Conservation (phyloP, 2,113 vertebrate species). For the Colistium nudipinnis region DNA sequence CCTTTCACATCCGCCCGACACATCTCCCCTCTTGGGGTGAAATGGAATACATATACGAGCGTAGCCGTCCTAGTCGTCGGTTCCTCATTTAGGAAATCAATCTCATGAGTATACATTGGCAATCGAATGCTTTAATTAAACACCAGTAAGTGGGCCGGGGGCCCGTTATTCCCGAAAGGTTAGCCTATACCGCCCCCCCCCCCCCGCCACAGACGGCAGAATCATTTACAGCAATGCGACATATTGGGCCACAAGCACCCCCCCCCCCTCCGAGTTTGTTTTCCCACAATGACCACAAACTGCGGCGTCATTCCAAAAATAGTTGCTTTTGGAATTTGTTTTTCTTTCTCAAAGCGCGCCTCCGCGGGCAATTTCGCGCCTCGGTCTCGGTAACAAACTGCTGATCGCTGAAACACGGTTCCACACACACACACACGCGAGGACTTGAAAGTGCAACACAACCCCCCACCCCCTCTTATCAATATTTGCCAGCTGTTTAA, state of each 20-base stretch:
- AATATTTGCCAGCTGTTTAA: slow-evolving; percentile 71
- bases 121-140: slow-evolving; percentile 65
- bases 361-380: slow-evolving; percentile 57
- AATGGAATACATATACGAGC: slow-evolving; percentile 24
- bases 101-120: slow-evolving; percentile 70
- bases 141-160: slow-evolving; percentile 41
- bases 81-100: slow-evolving; percentile 53
- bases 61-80: slow-evolving; percentile 30
- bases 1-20: neutral
- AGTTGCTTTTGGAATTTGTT: too few relatives aligned
- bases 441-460: slow-evolving; percentile 77
- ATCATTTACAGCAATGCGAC: slow-evolving; percentile 49
- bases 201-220: slow-evolving; percentile 52
- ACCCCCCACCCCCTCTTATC: slow-evolving; percentile 77
- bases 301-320: slow-evolving; percentile 46
- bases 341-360: slow-evolving; percentile 55
- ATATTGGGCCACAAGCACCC: slow-evolving; percentile 19
- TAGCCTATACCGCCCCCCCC: too few relatives aligned
- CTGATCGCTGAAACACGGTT: slow-evolving; percentile 64
- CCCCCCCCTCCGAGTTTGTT: slow-evolving; percentile 58
- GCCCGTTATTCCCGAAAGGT: slow-evolving; percentile 54
- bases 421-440: too few relatives aligned
- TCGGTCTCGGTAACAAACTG: slow-evolving; percentile 57
- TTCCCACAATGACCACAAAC: slow-evolving; percentile 64
- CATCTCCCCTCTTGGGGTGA: slow-evolving; percentile 1